These are phyloP conservation scores for Syrmaticus mikado DNA, from an alignment of 2,113 vertebrate species.

Conservation along the genomic window DNA sequence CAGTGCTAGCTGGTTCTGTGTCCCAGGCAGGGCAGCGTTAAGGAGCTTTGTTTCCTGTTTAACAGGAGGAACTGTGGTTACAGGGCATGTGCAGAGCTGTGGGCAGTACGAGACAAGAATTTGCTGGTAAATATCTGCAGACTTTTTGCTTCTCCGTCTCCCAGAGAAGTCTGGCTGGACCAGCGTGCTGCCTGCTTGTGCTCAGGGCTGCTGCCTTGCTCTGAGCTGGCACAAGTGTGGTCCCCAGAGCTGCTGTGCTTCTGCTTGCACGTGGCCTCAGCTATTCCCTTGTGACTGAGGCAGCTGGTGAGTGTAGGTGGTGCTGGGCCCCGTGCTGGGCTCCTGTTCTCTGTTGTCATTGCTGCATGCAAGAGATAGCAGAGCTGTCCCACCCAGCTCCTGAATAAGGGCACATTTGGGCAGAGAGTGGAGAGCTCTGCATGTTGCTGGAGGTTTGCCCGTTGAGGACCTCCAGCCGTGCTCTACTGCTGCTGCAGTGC, in stretches of 20 bases:
- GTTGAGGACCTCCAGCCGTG: neutral
- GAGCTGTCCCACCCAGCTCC: neutral
- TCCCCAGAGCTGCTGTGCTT: neutral
- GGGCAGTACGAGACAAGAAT: constrained; percentile 57
- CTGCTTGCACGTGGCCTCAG: neutral
- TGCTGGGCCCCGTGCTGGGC: neutral
- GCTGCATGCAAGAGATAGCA: neutral
- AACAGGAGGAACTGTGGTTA: constrained; percentile 61
- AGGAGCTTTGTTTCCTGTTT: constrained; percentile 72
- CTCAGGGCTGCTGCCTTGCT: neutral
- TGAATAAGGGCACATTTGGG: neutral
- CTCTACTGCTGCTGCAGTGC: fast-evolving
- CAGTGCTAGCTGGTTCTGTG: neutral
- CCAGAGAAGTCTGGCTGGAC: constrained; percentile 1
- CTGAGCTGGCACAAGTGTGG: neutral
- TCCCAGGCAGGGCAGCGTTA: constrained; percentile 42
- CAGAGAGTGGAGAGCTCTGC: neutral
- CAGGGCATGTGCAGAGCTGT: constrained; percentile 47
- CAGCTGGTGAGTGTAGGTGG: neutral
- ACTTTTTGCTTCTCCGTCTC: neutral
- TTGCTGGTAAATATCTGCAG: constrained; percentile 58
- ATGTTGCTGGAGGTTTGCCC: neutral
- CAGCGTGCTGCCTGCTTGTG: neutral
- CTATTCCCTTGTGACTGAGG: neutral
- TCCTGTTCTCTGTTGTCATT: neutral